These are phyloP conservation scores for Ochotona princeps DNA, from an alignment of 2,113 vertebrate genomes.

Conservation along the genomic window DNA sequence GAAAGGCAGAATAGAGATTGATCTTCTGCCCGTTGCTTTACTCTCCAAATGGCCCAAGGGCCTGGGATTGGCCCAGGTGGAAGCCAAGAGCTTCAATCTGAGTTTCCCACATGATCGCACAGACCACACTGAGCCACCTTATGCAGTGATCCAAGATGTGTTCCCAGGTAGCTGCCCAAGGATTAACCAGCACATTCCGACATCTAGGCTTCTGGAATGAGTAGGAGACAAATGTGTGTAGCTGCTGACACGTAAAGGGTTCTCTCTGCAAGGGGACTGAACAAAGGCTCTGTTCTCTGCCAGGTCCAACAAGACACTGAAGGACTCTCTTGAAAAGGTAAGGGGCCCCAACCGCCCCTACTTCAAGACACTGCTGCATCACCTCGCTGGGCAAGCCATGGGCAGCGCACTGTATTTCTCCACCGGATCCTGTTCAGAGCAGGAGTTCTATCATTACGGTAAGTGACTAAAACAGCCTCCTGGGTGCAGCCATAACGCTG, in stretches of 20 bases:
- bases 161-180: no score
- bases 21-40: no score
- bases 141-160: no score
- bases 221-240: not conserved
- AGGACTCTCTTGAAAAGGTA: no score
- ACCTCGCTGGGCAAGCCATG: slow-evolving; percentile 97
- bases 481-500: not conserved
- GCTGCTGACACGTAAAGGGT: not conserved
- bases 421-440: slow-evolving; percentile 88
- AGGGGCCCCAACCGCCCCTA: no score
- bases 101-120: no score
- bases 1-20: no score
- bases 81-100: no score
- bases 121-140: no score
- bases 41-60: no score
- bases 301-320: slow-evolving; percentile 94
- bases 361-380: slow-evolving; percentile 92
- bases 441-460: slow-evolving; percentile 95
- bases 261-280: not conserved
- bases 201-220: not conserved
- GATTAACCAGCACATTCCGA: no score
- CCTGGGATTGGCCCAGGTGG: no score
- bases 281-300: not conserved
- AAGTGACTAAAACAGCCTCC: not conserved
- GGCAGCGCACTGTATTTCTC: slow-evolving; percentile 96